These are phyloP conservation scores for Cnemophilus loriae DNA, from an alignment of 2,113 vertebrate species.

Conservation along the genomic window DNA sequence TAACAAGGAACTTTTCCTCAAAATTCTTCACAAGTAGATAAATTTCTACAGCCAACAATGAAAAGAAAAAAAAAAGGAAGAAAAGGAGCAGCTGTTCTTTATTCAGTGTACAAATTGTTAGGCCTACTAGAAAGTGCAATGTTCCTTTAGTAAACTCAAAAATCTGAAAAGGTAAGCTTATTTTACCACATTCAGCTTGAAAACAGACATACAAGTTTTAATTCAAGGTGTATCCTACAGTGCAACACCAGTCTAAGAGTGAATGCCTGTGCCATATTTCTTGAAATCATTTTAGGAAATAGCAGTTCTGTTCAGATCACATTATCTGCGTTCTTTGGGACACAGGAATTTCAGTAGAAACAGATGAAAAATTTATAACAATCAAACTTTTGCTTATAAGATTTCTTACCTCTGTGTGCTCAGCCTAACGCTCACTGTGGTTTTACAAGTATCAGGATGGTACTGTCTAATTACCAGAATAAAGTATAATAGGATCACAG, in stretches of 20 bases:
- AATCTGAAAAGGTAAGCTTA: neutral
- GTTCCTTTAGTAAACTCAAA: neutral
- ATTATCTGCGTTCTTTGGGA: neutral
- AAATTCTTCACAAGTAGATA: neutral
- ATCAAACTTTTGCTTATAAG: neutral
- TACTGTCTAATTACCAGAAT: neutral
- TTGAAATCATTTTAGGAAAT: neutral
- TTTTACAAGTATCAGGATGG: neutral
- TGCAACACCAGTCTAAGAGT: neutral
- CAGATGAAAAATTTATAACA: neutral
- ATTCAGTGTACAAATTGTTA: neutral
- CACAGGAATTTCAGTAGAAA: neutral
- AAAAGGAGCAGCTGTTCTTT: neutral
- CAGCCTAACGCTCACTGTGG: neutral
- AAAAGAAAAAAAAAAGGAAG: neutral
- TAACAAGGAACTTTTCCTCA: neutral
- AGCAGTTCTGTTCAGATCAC: neutral
- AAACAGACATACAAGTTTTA: neutral
- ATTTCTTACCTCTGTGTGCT: neutral
- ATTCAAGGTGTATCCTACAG: neutral
- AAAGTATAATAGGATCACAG: neutral
- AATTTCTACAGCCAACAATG: neutral
- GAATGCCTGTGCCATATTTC: neutral
- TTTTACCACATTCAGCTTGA: neutral
- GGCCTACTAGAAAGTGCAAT: neutral